These are phyloP conservation scores for Diaperis boleti DNA, from an alignment of 2,888 invertebrate genomes.

Conservation along the genomic window DNA sequence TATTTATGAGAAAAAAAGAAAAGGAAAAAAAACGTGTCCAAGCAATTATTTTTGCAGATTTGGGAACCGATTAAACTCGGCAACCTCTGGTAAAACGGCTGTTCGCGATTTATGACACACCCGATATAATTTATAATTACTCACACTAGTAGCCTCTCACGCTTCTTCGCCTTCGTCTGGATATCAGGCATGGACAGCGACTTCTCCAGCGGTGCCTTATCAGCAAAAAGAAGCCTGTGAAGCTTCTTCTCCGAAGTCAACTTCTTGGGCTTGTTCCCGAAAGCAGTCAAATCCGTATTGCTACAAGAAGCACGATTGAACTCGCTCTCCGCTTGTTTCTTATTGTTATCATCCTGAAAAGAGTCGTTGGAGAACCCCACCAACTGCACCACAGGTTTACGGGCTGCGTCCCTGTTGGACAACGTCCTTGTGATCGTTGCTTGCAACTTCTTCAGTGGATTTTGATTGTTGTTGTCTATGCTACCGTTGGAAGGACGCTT, in stretches of 20 bases:
- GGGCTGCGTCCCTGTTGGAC: conserved; percentile 65
- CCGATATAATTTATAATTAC: too few relatives aligned
- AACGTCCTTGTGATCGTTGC: conserved; percentile 68
- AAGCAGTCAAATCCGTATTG: conserved; percentile 55
- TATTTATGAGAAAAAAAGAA: too few relatives aligned
- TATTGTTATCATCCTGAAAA: conserved; percentile 57
- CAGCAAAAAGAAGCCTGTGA: conserved; percentile 53
- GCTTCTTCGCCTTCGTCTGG: conserved; percentile 79
- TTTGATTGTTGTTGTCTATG: conserved; percentile 57
- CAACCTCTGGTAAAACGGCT: too few relatives aligned
- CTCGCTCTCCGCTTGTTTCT: conserved; percentile 53
- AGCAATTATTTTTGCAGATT: too few relatives aligned
- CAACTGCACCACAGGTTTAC: conserved; percentile 59
- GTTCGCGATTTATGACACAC: too few relatives aligned
- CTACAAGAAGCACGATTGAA: conserved; percentile 58
- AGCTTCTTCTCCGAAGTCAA: conserved; percentile 68
- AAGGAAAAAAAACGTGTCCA: too few relatives aligned
- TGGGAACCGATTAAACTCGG: too few relatives aligned
- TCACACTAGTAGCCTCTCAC: conserved; percentile 79
- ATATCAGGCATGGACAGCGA: conserved; percentile 89
- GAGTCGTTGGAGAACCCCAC: conserved; percentile 63
- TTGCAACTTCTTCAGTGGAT: conserved; percentile 62
- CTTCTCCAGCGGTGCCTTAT: conserved; percentile 77
- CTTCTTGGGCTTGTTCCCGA: conserved; percentile 55
- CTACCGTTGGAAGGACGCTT: conserved; percentile 53